A percentile compares a stretch with the other conserved stretches of the same genome.
Evolutionary conservation across 2,797 vertebrate species (phyloP).

Genomic region (Hemibagrus guttatus): DNA sequence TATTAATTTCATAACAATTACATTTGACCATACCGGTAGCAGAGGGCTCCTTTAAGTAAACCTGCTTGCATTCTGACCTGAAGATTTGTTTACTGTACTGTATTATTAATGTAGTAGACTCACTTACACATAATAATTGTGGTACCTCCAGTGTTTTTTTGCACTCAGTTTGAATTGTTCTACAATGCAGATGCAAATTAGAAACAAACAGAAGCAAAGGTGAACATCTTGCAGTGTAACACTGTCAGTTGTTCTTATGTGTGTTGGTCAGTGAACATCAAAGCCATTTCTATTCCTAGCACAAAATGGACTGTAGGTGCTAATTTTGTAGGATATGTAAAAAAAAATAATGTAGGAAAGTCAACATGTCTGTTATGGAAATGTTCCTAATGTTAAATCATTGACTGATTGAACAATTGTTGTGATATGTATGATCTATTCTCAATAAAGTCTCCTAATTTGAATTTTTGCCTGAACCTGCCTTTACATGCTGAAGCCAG

Average conservation of each 20-base stretch:
- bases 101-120: not conserved
- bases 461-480: slow-evolving; percentile 20
- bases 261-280: not conserved
- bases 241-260: not conserved
- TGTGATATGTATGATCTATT: not conserved
- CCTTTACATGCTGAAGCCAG: slow-evolving; percentile 5
- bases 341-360: not conserved
- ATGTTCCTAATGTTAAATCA: not conserved
- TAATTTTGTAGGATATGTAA: not conserved
- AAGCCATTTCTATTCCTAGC: not conserved
- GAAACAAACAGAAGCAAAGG: not conserved
- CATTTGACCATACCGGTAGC: not conserved
- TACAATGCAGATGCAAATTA: not conserved
- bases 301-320: not conserved
- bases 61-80: not conserved
- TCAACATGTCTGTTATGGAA: not conserved
- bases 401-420: slow-evolving; percentile 19
- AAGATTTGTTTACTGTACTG: not conserved
- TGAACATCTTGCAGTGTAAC: not conserved
- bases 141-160: not conserved
- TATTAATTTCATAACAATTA: not conserved
- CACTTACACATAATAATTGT: not conserved
- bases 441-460: slow-evolving; percentile 21
- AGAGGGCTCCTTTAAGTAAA: not conserved
- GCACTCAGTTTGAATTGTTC: not conserved